Conservation (phyloP, 2,113 vertebrate species). For the Pseudorectes ferrugineus region DNA sequence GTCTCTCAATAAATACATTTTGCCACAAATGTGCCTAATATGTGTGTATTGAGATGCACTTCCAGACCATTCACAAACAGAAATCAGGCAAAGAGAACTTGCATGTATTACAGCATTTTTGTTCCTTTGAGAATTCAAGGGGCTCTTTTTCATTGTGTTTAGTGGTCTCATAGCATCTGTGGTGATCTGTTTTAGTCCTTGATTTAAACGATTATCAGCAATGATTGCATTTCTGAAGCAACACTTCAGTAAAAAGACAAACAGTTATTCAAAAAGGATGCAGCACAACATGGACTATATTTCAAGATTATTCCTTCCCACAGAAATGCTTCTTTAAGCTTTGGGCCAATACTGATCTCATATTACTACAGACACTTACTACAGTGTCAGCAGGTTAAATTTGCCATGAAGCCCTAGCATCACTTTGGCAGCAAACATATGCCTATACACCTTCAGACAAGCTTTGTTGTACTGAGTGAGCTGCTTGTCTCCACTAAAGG, state of each 20-base stretch:
- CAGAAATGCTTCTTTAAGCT: not conserved
- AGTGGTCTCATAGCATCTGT: not conserved
- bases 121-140: not conserved
- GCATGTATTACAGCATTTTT: not conserved
- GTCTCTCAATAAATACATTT: not conserved
- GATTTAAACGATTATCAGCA: not conserved
- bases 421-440: not conserved
- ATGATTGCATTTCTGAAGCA: not conserved
- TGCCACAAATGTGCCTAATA: not conserved
- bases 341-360: not conserved
- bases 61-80: not conserved
- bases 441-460: not conserved
- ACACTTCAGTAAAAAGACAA: not conserved
- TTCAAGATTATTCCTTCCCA: not conserved
- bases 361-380: not conserved
- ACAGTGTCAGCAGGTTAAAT: not conserved
- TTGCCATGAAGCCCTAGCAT: not conserved
- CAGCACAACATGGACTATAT: not conserved
- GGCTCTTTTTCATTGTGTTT: not conserved
- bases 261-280: not conserved
- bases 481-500: accelerated
- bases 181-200: not conserved
- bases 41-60: not conserved
- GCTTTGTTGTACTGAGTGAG: not conserved
- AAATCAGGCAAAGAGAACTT: not conserved